These are phyloP conservation scores for Leptinotarsa juncta DNA, from an alignment of 2,888 invertebrate species.

Conservation along the genomic window DNA sequence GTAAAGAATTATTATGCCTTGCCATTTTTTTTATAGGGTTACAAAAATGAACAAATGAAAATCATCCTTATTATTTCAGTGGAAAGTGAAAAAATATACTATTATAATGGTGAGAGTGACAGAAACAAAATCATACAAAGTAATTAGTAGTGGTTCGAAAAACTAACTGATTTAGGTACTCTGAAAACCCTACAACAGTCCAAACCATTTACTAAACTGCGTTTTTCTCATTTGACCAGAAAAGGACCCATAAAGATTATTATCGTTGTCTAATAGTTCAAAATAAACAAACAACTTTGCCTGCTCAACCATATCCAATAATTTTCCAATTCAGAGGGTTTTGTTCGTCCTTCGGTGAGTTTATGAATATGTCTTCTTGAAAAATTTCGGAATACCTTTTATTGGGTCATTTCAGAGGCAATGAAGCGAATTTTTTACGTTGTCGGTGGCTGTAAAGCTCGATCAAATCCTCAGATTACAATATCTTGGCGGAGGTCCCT, in stretches of 20 bases:
- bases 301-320: background rate
- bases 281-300: slow-evolving; percentile 1
- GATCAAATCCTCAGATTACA: slow-evolving; percentile 55
- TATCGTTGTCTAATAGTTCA: background rate
- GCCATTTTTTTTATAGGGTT: too few species aligned
- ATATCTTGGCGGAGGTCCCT: slow-evolving; percentile 50
- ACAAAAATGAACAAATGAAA: too few species aligned
- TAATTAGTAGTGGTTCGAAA: too few species aligned
- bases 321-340: slow-evolving; percentile 7
- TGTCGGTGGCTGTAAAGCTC: slow-evolving; percentile 51
- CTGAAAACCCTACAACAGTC: too few species aligned
- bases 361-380: slow-evolving; percentile 7
- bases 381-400: slow-evolving; percentile 15
- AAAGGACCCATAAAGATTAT: background rate
- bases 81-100: too few species aligned
- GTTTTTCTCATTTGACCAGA: background rate
- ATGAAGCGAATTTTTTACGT: slow-evolving; percentile 48
- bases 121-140: too few species aligned
- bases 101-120: too few species aligned
- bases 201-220: too few species aligned
- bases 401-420: slow-evolving; percentile 43
- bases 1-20: too few species aligned
- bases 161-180: too few species aligned
- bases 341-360: background rate
- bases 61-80: too few species aligned